phyloP scores from a whole-genome alignment of 2,888 invertebrate species.

The Polymixis flavicincta region DNA sequence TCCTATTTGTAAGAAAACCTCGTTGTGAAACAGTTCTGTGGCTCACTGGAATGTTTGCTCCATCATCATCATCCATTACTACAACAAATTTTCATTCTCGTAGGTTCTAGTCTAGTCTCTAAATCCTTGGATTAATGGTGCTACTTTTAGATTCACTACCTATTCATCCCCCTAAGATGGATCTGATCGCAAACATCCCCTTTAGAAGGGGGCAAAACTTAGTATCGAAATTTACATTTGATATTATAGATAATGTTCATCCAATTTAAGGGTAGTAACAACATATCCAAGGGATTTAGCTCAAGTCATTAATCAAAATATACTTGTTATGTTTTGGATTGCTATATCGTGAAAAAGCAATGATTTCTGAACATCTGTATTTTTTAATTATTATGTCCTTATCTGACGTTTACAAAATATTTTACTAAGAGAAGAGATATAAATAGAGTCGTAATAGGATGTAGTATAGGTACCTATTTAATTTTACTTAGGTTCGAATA shows the following conservation, averaged over 20 bases:
- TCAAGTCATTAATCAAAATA: conserved; percentile 17
- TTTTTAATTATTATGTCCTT: background rate
- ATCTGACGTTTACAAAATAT: background rate
- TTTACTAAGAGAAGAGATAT: background rate
- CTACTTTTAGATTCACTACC: conserved; percentile 42
- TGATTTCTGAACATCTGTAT: background rate
- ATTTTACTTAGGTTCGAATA: conserved; percentile 29
- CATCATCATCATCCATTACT: conserved; percentile 29
- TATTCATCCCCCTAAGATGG: conserved; percentile 33
- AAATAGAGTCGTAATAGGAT: background rate
- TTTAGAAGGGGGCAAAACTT: conserved; percentile 24
- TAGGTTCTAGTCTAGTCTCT: conserved; percentile 32
- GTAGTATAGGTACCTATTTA: background rate
- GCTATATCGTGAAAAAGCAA: background rate
- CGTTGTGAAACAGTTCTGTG: background rate
- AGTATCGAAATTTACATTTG: conserved; percentile 33
- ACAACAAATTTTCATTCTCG: conserved; percentile 39
- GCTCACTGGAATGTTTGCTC: background rate
- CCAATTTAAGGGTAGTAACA: background rate
- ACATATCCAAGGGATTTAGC: background rate
- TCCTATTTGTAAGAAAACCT: conserved; percentile 21
- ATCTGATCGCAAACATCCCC: conserved; percentile 34
- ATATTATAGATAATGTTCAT: conserved; percentile 39
- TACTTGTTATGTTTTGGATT: background rate
- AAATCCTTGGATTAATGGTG: conserved; percentile 37